phyloP scores from a whole-genome alignment of 2,797 vertebrate species.

The Mus spretus region DNA sequence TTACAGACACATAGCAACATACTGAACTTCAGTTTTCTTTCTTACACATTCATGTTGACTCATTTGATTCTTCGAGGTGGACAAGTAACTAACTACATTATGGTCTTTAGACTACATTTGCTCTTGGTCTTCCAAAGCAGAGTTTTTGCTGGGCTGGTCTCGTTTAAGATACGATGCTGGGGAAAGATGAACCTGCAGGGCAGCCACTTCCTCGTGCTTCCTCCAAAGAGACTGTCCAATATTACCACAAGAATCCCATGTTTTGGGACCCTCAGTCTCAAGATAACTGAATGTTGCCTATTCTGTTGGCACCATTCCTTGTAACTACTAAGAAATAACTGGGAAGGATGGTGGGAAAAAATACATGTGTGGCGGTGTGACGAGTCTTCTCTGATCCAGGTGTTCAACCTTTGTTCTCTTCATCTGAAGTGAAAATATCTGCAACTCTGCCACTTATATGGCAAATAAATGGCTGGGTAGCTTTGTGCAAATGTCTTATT shows the following conservation, averaged over 20 bases:
- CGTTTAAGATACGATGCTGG: background rate
- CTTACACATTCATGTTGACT: background rate
- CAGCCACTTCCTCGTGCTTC: background rate
- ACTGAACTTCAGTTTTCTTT: background rate
- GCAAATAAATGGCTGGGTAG: background rate
- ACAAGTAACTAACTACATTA: background rate
- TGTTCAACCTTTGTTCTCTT: background rate
- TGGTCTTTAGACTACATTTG: background rate
- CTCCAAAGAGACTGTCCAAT: background rate
- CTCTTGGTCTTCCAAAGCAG: conserved; percentile 12
- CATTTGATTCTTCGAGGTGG: background rate
- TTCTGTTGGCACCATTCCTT: background rate
- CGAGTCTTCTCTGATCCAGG: background rate
- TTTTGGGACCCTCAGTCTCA: background rate
- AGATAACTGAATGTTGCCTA: background rate
- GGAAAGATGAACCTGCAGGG: background rate
- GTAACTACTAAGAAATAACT: background rate
- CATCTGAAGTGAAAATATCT: background rate
- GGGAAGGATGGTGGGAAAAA: background rate
- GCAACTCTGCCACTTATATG: background rate
- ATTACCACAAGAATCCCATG: background rate
- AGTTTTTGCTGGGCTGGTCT: background rate
- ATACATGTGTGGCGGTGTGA: too few species aligned
- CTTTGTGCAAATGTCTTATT: background rate
- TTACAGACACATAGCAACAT: background rate